Percentiles rank a stretch among this genome's conserved stretches.
Conservation (phyloP, 1,140 invertebrate genomes). For the Acromyrmex heyeri region DNA sequence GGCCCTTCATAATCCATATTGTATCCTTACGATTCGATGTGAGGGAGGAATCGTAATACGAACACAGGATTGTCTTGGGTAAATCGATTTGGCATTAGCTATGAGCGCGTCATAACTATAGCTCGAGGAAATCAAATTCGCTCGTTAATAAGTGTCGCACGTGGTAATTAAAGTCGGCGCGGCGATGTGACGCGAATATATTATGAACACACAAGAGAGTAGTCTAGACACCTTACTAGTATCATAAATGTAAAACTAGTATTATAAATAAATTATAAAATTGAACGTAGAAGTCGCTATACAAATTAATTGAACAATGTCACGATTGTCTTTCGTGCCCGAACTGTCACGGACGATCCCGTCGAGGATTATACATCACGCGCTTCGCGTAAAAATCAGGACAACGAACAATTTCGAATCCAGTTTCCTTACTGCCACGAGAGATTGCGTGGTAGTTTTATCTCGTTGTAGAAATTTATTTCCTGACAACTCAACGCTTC, state of each 20-base stretch:
- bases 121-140: conserved; percentile 55
- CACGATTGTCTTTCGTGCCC: background rate
- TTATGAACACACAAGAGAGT: conserved; percentile 10
- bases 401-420: conserved; percentile 21
- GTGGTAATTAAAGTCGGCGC: conserved; percentile 50
- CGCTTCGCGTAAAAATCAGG: conserved; percentile 33
- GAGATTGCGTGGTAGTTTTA: conserved; percentile 19
- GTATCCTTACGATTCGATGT: background rate
- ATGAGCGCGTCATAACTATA: conserved; percentile 34
- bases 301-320: conserved; percentile 37
- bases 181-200: conserved; percentile 48
- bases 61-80: conserved; percentile 2
- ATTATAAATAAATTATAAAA: conserved; percentile 45
- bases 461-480: conserved; percentile 30
- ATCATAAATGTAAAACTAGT: conserved; percentile 1
- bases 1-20: background rate
- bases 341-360: conserved; percentile 7
- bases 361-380: background rate
- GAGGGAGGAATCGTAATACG: background rate
- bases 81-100: conserved; percentile 59
- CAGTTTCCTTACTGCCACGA: conserved; percentile 7
- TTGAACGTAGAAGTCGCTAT: conserved; percentile 5
- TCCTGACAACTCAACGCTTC: background rate
- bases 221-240: background rate
- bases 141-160: conserved; percentile 58